Evolutionary conservation across 2,888 invertebrate species (phyloP).

Genomic region (Trisateles emortualis): DNA sequence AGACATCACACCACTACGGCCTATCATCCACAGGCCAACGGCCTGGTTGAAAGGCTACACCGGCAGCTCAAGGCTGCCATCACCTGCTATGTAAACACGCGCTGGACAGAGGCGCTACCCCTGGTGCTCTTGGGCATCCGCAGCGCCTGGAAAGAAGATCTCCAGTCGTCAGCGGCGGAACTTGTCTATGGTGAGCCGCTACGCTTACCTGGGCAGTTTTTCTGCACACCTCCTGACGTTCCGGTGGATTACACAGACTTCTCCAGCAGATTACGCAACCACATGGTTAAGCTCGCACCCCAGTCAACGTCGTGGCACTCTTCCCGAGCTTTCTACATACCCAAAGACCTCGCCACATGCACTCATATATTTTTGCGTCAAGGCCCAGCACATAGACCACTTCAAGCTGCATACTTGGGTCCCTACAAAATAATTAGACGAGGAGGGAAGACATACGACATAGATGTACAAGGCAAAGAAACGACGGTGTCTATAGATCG

Average conservation of each 20-base stretch:
- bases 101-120: constrained; percentile 1
- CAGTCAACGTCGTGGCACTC: constrained; percentile 18
- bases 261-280: not conserved
- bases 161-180: constrained; percentile 44
- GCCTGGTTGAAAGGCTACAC: constrained; percentile 35
- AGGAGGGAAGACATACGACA: not conserved
- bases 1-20: constrained; percentile 25
- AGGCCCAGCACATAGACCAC: constrained; percentile 30
- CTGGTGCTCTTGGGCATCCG: constrained; percentile 26
- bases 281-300: constrained; percentile 1
- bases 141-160: constrained; percentile 26
- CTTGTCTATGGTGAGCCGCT: not conserved
- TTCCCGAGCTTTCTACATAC: constrained; percentile 18
- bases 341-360: constrained; percentile 29
- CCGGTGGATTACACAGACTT: not conserved
- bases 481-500: not conserved
- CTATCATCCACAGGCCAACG: constrained; percentile 43
- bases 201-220: too few relatives aligned
- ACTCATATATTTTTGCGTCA: constrained; percentile 35
- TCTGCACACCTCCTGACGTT: not conserved
- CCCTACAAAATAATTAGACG: constrained; percentile 2
- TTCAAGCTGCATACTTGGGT: constrained; percentile 15
- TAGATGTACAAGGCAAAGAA: not conserved
- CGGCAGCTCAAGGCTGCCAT: constrained; percentile 43
- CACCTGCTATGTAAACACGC: constrained; percentile 39